Base-by-base conservation (phyloP, 2,113 vertebrate species). In the Amphiprion ocellaris region DNA sequence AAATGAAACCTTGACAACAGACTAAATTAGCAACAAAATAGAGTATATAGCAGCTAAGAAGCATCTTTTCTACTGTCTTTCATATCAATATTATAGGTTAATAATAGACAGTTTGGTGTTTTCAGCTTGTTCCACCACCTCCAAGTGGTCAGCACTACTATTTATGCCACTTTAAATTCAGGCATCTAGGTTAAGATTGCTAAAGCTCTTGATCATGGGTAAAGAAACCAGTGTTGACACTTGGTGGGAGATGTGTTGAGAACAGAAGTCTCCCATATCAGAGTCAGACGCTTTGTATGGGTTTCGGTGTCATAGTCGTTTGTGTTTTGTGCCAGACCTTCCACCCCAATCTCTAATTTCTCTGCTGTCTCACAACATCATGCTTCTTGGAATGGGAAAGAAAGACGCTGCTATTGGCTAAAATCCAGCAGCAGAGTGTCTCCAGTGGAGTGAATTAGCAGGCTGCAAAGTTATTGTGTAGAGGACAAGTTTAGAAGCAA, bases 261-360 rank as follows among this genome's bases (percentile, higher is more conserved):
- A 58, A 49, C 15, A 49, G 9, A 15, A 37, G 52, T 53, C 30
- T 65, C n/a, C 54, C 16, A 3, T n/a, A n/a, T 72, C 53, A 52
- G 65, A 60, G 53, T 70, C 30, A 62, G 33, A 62, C 1, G 8
- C 23, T 58, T 71, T 77, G 4, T n/a, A 2, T 41, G 10, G 33
- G 37, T 52, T 63, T 44, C 9, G 50, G 44, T 67, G 46, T 60
- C 65, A 37, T 21, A 60, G 54, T 10, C 24, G 7, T 59, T 46
- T 65, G 37, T 21, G 30, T 49, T 17, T 17, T 33, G 23, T 47
- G 4, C 26, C 17, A 21, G 52, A 77, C 0, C 23, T 44, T 44
- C 53, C 28, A 67, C 15, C 16, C 17, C 2, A 10, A 15, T 46
- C 24, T 21, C 7, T 8, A 4, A 47, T 15, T 58, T 56, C 19